Conservation (phyloP, 2,797 vertebrate species). For the Limnodromus scolopaceus region DNA sequence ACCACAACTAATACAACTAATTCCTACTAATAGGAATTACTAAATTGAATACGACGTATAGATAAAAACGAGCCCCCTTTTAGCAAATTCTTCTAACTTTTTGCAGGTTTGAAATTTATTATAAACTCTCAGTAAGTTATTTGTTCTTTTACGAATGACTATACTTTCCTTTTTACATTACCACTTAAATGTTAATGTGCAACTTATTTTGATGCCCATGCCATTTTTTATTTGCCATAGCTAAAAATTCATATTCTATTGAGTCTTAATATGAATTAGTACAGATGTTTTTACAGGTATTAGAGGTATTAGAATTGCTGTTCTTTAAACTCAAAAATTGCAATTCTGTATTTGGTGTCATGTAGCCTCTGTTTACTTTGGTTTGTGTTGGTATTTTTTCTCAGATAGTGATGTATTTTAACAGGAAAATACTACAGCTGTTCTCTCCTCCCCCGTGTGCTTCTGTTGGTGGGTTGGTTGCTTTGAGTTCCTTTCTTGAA, state of each 20-base stretch:
- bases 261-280: neutral
- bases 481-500: neutral
- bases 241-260: neutral
- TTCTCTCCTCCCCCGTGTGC: neutral
- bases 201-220: neutral
- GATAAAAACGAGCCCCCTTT: neutral
- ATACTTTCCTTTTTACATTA: neutral
- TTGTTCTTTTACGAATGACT: neutral
- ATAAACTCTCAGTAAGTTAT: neutral
- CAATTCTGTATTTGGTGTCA: neutral
- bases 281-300: neutral
- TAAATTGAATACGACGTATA: neutral
- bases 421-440: slow-evolving; percentile 28
- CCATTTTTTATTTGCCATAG: neutral
- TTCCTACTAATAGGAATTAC: neutral
- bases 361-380: neutral
- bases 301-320: neutral
- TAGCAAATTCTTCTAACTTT: neutral
- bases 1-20: neutral
- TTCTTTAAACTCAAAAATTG: neutral
- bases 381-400: neutral
- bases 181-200: neutral
- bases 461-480: neutral
- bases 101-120: neutral
- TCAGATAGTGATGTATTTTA: slow-evolving; percentile 14